A percentile compares a stretch with the other conserved stretches of the same genome.
Conservation (phyloP, 2,888 invertebrate genomes). For the Bruchidius siliquastri region DNA sequence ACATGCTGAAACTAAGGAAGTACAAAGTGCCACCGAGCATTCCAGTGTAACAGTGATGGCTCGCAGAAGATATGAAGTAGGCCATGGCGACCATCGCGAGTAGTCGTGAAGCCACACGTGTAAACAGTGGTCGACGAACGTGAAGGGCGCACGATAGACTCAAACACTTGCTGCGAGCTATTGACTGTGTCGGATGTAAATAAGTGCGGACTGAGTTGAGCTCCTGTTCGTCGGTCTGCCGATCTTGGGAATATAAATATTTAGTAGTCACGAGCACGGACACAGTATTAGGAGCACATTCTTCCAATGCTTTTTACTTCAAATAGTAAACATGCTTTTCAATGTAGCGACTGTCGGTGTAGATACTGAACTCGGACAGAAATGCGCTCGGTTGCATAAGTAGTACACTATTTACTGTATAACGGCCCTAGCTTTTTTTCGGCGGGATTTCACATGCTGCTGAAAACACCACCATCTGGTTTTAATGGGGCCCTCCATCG, state of each 20-base stretch:
- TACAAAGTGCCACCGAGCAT: too few relatives aligned
- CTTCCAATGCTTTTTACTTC: slow-evolving; percentile 22
- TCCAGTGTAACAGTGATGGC: neutral
- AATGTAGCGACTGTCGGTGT: slow-evolving; percentile 17
- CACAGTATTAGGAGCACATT: slow-evolving; percentile 27
- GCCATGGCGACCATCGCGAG: neutral
- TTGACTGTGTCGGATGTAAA: slow-evolving; percentile 12
- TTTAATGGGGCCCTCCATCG: neutral
- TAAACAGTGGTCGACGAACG: neutral
- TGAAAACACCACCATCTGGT: neutral
- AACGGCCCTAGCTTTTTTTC: neutral
- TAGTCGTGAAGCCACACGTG: neutral
- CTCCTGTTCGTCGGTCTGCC: slow-evolving; percentile 13
- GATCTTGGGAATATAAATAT: slow-evolving; percentile 29
- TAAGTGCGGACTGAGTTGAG: slow-evolving; percentile 8
- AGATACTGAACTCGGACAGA: slow-evolving; percentile 15
- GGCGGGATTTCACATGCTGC: neutral
- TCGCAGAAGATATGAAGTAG: neutral
- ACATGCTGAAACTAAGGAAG: too few relatives aligned
- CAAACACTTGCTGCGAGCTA: slow-evolving; percentile 4
- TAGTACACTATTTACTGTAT: slow-evolving; percentile 3
- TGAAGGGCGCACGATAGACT: neutral
- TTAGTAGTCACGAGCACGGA: slow-evolving; percentile 31
- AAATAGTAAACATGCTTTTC: slow-evolving; percentile 24
- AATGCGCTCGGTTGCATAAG: slow-evolving; percentile 17